Evolutionary conservation across 2,113 vertebrate genomes (phyloP).

Genomic region (Brachypteracias leptosomus): DNA sequence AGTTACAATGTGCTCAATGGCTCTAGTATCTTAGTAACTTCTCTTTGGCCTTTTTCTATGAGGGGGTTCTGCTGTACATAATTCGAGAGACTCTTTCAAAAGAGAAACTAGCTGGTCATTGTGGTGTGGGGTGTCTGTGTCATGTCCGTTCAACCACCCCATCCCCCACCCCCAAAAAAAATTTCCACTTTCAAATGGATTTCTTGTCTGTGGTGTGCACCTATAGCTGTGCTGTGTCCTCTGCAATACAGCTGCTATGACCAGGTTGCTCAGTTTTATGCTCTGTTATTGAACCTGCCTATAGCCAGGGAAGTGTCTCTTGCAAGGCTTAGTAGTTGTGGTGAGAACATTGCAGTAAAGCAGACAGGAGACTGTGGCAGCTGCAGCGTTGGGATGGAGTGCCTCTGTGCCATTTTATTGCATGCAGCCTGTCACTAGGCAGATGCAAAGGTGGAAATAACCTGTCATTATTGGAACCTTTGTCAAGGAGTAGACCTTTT

Average conservation of each 20-base stretch:
- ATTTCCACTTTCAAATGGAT: neutral
- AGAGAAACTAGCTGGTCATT: neutral
- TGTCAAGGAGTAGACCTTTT: neutral
- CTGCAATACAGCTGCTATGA: neutral
- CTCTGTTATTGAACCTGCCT: neutral
- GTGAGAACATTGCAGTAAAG: neutral
- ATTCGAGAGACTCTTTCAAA: neutral
- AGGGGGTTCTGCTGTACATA: neutral
- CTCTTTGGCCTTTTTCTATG: neutral
- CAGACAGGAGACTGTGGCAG: neutral
- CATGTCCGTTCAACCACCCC: neutral
- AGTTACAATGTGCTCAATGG: neutral
- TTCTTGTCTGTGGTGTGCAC: neutral
- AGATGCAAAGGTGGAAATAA: neutral
- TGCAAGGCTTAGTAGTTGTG: neutral
- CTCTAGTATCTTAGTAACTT: neutral
- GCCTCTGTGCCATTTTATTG: neutral
- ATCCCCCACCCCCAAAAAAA: neutral
- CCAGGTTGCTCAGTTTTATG: neutral
- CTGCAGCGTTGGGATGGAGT: neutral
- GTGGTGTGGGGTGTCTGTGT: fast-evolving
- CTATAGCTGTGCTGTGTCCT: neutral
- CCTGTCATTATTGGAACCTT: neutral
- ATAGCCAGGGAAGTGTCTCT: neutral
- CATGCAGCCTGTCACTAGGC: neutral